These are phyloP conservation scores for Chloebia gouldiae DNA, from an alignment of 2,113 vertebrate genomes.

Conservation along the genomic window DNA sequence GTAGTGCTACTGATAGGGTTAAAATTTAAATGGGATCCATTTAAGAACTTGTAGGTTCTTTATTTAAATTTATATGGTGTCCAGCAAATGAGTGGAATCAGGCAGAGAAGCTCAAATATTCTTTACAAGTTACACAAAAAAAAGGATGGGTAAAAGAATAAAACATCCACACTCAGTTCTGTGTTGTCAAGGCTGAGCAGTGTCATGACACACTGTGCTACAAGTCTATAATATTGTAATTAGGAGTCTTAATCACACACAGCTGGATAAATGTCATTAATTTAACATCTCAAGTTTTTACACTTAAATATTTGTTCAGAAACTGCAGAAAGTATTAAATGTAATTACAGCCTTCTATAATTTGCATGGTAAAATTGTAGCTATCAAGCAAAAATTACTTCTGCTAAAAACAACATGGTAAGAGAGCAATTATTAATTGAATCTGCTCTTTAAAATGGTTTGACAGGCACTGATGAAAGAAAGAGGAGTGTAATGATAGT, in stretches of 20 bases:
- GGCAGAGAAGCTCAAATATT: not conserved
- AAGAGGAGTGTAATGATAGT: not conserved
- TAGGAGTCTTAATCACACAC: not conserved
- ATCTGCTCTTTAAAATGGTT: conserved; percentile 36
- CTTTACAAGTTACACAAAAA: not conserved
- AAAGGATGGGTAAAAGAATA: not conserved
- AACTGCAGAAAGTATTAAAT: conserved; percentile 25
- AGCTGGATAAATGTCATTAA: not conserved
- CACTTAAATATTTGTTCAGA: conserved; percentile 46
- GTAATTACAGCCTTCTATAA: not conserved
- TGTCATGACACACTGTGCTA: not conserved
- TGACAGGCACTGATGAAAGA: conserved; percentile 28
- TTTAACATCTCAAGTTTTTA: not conserved
- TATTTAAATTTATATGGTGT: too few relatives aligned
- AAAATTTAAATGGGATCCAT: too few relatives aligned
- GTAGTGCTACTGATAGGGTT: too few relatives aligned
- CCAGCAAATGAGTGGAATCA: not conserved
- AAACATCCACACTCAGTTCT: not conserved
- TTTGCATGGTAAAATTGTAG: conserved; percentile 33
- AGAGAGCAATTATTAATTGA: conserved; percentile 50
- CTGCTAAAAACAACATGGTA: conserved; percentile 24
- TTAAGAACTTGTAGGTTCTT: too few relatives aligned
- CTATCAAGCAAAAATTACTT: conserved; percentile 37
- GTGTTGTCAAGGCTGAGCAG: not conserved
- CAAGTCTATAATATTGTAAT: not conserved